Base-by-base conservation (phyloP, 2,113 vertebrate genomes). In the human region DNA sequence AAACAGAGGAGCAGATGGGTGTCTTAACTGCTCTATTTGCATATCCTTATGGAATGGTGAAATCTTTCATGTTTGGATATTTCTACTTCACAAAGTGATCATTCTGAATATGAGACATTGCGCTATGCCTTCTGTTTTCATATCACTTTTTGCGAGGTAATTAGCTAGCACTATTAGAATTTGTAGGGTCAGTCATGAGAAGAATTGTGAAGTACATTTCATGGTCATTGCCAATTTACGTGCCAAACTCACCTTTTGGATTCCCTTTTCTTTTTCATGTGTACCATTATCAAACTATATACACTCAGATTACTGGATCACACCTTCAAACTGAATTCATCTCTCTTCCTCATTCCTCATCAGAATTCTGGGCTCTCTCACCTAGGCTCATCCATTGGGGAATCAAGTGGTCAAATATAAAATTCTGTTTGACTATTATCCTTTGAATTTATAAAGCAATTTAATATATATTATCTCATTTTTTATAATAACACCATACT, bases 391-490 rank as follows among this genome's bases (percentile, higher is more conserved):
- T 73, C 16, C 30, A 92, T 11, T 92, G 9, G 68, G 12, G 91
- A 93, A 89, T 81, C 75, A 78, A 95, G 10, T 82, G 16, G 66
- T 96, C 9, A 82, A 81, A 76, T 73, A 59, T 4, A 78, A 70
- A 90, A 83, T 93, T 94, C 32, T 57, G 38, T 48, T 76, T 96
- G 16, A 85, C 40, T 83, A 84, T 85, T 88, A 80, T 55, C 25
- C 48, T 80, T 87, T 75, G 25, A 38, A 80, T 43, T 66, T 85
- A 68, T 73, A 93, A 50, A 57, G 10, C 5, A 40, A 35, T 83
- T 57, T 82, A 55, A 48, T 45, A 82, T 50, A 45, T 87, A 40
- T 40, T 48, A 70, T 38, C 61, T 84, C 78, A 16, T 4, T 93
- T 25, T 32, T 93, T 70, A 82, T 30, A 85, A 80, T 57, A 72